Evolutionary conservation across 1,140 invertebrate genomes (phyloP), one percentile per base, ranked within the genome.

Genomic region (Elymnias hypermnestra): DNA sequence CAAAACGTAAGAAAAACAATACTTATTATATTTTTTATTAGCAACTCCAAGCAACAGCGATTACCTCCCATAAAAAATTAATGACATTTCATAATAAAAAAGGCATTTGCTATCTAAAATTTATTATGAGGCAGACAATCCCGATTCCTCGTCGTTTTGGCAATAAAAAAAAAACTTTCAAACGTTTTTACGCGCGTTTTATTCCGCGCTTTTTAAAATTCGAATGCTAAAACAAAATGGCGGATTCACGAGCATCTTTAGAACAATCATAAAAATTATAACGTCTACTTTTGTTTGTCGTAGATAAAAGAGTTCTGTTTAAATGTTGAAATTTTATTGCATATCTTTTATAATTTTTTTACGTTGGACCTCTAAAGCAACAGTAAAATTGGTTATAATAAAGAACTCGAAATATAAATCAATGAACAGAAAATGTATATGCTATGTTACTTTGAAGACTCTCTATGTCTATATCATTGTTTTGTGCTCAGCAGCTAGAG

Each of bases 221-320:
- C 64, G 63, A 74, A 72, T 47, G 58, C 57, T 55, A 63, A 75
- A 77, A 72, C 69, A 72, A 75, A 75, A 75, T 66, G 66, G 59
- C 59, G 43, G 46, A 62, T 55, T 62, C 63, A 55, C 38, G 39
- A 52, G 39, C 47, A 46, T 53, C 44, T 67, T 66, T 67, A 63
- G 48, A 72, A 66, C 63, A 73, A 81, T 65, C 73, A 75, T 73
- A 70, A 73, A 74, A 82, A 82, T 70, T 70, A 76, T 59, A 60
- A 54, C 51, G 52, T 46, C 47, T 54, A 52, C 57, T 67, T 46
- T 53, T 52, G 63, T 62, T 67, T 54, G 42, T 48, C 46, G 45
- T 53, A 66, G 71, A 67, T 76, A 72, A 72, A 64, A 59, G 64
- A 14, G 12, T 8, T 65, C 57, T 45, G 62, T 61, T 67, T 61